Base-by-base conservation (phyloP, 2,113 vertebrate genomes). In the Mesitornis unicolor region DNA sequence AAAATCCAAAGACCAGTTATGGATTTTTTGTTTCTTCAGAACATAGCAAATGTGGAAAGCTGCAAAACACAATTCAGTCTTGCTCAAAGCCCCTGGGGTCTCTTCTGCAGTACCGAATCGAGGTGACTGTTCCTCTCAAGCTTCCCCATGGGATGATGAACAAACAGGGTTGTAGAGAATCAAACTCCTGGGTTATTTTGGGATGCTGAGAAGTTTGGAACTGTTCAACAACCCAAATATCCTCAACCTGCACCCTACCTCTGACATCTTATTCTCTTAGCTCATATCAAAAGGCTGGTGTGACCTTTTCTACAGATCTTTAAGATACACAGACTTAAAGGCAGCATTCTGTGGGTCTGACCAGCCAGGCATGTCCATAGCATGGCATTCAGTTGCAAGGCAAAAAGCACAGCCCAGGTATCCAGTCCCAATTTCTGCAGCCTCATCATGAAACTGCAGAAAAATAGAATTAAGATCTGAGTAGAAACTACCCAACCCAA, bases 331-430 rank as follows among this genome's bases (percentile, higher is more conserved):
- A 83, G 9, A 22, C 12, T 10, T 5, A n/a, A 50, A 12, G 24
- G 35, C 48, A 76, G 63, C 57, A 50, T 22, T 3, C 4, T 61
- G 53, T 16, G 15, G 13, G 24, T 28, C 53, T 35, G 45, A 67
- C 26, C 70, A 50, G 64, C 16, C 5, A 2, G 16, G 4, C 29
- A 16, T 0, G 0, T 7, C 42, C 24, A 24, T 1, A 3, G 53
- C 48, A 35, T 1, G 4, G 53, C 48, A 35, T 31, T 45, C 54
- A 15, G 22, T 3, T 42, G 35, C 40, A 74, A 63, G 18, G 40
- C 48, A 75, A 57, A 80, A 1, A 35, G 54, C 33, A 40, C 17
- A 69, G 48, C 25, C 26, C n/a, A 42, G 11, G 26, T 9, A 42
- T 21, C 18, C 16, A 45, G 21, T 47, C 28, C 25, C 33, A 79